Percentiles rank a stretch among this genome's conserved stretches.
Conservation (phyloP, 2,888 invertebrate genomes). For the Amblyjoppa fuscipennis region DNA sequence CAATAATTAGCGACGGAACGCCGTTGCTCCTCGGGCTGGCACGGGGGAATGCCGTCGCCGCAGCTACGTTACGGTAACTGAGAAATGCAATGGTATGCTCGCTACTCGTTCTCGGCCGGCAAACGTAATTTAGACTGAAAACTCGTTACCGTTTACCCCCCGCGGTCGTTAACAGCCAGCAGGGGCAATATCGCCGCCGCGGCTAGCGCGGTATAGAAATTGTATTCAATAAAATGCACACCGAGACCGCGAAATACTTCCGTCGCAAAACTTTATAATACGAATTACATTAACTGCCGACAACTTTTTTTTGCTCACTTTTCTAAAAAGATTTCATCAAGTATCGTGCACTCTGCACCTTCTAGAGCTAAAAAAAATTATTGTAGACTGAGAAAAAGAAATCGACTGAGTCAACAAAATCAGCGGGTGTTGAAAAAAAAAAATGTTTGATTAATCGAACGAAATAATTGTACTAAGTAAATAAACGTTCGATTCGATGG, state of each 20-base stretch:
- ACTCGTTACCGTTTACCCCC: constrained; percentile 72
- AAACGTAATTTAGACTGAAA: constrained; percentile 74
- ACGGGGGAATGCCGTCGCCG: constrained; percentile 70
- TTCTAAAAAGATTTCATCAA: neutral
- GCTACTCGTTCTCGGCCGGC: constrained; percentile 30
- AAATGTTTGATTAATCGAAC: no score
- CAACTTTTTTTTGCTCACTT: neutral
- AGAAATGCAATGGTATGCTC: constrained; percentile 73
- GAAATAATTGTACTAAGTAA: no score
- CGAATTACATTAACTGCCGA: constrained; percentile 6
- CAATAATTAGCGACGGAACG: constrained; percentile 75
- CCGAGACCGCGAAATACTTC: constrained; percentile 27
- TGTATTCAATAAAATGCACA: constrained; percentile 63
- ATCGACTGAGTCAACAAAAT: no score
- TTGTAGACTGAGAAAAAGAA: no score
- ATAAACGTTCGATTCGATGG: no score
- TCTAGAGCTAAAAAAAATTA: neutral
- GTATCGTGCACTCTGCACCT: neutral
- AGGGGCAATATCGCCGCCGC: constrained; percentile 37
- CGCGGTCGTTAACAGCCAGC: constrained; percentile 52
- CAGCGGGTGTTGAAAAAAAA: no score
- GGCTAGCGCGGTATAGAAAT: constrained; percentile 60
- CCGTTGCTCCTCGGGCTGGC: constrained; percentile 61
- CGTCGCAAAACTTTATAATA: constrained; percentile 15
- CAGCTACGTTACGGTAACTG: constrained; percentile 70